Base-by-base conservation (phyloP, 2,888 invertebrate genomes). In the Miltochrista miniata region DNA sequence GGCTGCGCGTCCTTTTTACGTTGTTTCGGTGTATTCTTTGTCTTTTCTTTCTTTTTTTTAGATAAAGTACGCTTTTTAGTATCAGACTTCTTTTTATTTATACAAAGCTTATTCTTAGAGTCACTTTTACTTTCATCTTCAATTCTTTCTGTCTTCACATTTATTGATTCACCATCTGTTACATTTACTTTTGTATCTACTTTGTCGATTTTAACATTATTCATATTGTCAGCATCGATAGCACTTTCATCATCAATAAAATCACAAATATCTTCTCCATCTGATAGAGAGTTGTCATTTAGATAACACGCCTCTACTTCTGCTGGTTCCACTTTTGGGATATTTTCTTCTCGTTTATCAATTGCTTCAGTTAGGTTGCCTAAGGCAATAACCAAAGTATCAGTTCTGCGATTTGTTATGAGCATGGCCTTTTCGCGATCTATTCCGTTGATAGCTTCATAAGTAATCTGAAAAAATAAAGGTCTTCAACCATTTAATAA, bases 391-490 rank as follows among this genome's bases (percentile, higher is more conserved):
- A 62, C 70, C 0, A 61, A 49, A 0, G 50, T 63, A 2, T 75
- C 57, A 30, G 73, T 61, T 41, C 69, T 55, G 51, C 85, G 43
- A 1, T 72, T 56, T 5, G 86, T 81, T 34, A 61, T 55, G 0
- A 83, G 69, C 14, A 78, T 67, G 40, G 68, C 57, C 1, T 54
- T 51, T 2, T 51, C 39, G 45, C 73, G 72, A 38, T 85, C 76
- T 38, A 84, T 46, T 64, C 83, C 80, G 53, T 82, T 74, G 13
- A 88, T 56, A 8, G 71, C 56, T 71, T 86, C 82, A 48, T 84
- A 83, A 1, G 72, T 69, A 18, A 80, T 73, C 79, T 80, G 58
- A 11, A 67, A 72, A 18, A n/a, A n/a, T n/a, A n/a, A n/a, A n/a
- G n/a, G n/a, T n/a, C n/a, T n/a, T n/a, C n/a, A n/a, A n/a, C n/a